These are phyloP conservation scores for Probaryconus sp. DNA, from an alignment of 1,140 invertebrate species.

Conservation along the genomic window DNA sequence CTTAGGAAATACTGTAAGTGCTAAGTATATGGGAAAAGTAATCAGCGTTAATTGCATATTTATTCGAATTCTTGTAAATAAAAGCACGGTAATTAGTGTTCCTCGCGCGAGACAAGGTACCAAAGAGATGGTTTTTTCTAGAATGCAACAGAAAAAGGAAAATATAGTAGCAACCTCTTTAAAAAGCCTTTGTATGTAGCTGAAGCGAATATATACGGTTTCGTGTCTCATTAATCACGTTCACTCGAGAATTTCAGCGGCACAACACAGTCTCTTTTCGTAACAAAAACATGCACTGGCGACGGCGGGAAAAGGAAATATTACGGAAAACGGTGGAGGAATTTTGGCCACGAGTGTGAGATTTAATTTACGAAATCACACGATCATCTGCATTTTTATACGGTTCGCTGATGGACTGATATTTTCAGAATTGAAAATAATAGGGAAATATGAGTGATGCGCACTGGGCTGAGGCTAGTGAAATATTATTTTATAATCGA, in stretches of 20 bases:
- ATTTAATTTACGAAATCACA: slow-evolving; percentile 50
- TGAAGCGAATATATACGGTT: slow-evolving; percentile 56
- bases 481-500: background rate
- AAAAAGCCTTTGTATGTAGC: slow-evolving; percentile 61
- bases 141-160: slow-evolving; percentile 26
- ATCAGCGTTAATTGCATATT: slow-evolving; percentile 43
- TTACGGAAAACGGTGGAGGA: slow-evolving; percentile 35
- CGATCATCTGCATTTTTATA: slow-evolving; percentile 16
- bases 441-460: slow-evolving; percentile 4
- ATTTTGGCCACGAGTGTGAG: slow-evolving; percentile 39
- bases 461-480: slow-evolving; percentile 4
- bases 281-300: slow-evolving; percentile 47
- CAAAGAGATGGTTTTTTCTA: slow-evolving; percentile 37
- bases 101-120: slow-evolving; percentile 23
- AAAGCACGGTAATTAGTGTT: slow-evolving; percentile 48
- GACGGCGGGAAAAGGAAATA: slow-evolving; percentile 31
- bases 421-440: slow-evolving; percentile 2
- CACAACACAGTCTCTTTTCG: slow-evolving; percentile 39
- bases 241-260: slow-evolving; percentile 52
- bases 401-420: background rate
- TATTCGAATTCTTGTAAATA: slow-evolving; percentile 48
- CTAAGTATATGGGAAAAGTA: slow-evolving; percentile 16
- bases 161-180: slow-evolving; percentile 51
- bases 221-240: slow-evolving; percentile 60
- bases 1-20: background rate